A percentile compares a stretch with the other conserved stretches of the same genome.
Conservation (phyloP, 2,113 vertebrate genomes). For the Lasiurus borealis region DNA sequence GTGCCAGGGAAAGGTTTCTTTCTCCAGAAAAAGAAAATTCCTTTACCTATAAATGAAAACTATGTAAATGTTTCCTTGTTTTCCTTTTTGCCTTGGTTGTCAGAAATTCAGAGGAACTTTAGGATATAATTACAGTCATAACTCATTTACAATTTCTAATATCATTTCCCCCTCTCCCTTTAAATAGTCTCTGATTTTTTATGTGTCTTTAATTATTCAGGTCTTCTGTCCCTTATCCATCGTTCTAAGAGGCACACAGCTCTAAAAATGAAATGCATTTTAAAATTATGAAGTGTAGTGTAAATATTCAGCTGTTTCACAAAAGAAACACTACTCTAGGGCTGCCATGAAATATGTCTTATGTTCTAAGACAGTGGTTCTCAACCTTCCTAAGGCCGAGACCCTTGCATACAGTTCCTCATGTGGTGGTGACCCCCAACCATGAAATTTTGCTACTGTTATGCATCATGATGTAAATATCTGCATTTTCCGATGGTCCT, state of each 20-base stretch:
- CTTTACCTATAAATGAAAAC: slow-evolving; percentile 7
- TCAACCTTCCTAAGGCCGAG: too few species aligned
- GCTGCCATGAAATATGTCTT: neutral
- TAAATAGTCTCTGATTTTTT: slow-evolving; percentile 41
- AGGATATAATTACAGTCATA: neutral
- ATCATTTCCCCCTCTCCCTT: slow-evolving; percentile 27
- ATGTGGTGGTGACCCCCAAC: too few species aligned
- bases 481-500: too few species aligned
- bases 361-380: neutral
- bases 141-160: slow-evolving; percentile 19
- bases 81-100: slow-evolving; percentile 25
- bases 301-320: slow-evolving; percentile 47
- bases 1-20: slow-evolving; percentile 2
- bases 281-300: slow-evolving; percentile 37
- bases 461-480: too few species aligned
- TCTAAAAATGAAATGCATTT: slow-evolving; percentile 54
- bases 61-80: slow-evolving; percentile 14
- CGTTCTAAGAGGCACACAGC: slow-evolving; percentile 56
- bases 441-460: too few species aligned
- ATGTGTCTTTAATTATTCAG: slow-evolving; percentile 45
- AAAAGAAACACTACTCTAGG: neutral
- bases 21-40: neutral
- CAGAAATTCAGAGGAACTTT: slow-evolving; percentile 47
- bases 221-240: slow-evolving; percentile 21
- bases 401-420: too few species aligned